Evolutionary conservation across 2,797 vertebrate species (phyloP), one percentile per base, ranked within the genome.

Genomic region (Betta splendens): DNA sequence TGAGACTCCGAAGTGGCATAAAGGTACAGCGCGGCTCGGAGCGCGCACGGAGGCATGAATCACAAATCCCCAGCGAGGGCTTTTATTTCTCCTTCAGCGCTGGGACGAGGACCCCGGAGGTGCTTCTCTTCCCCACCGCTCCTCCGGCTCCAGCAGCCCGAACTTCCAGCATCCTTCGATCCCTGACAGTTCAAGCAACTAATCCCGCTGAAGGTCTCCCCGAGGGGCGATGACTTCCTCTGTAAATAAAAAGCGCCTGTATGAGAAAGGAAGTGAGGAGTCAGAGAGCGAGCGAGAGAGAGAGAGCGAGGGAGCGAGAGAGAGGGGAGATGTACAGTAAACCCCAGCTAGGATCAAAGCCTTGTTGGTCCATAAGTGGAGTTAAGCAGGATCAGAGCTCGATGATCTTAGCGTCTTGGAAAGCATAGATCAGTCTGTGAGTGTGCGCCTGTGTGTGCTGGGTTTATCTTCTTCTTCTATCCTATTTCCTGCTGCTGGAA

Each of bases 61-160:
- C 75, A 80, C 29, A 75, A 71, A 42, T 49, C 32, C 47, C 32
- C n/a, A 47, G 69, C 79, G 73, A 79, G 82, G 75, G 81, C 80
- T 83, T 78, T 76, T 44, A 76, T 77, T 75, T 71, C 63, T 60
- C 66, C 67, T 73, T 80, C 77, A 77, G 53, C 47, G 53, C 50
- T 35, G 61, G 51, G 62, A 72, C 80, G 70, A 72, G 69, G 58
- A 65, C 57, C 76, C 76, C 77, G 60, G 69, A 74, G 72, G 68
- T 74, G 51, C 33, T 68, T 69, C 64, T 53, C 60, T 55, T 46
- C 16, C n/a, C 47, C n/a, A 4, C 55, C 35, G 26, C 32, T 45
- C 11, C 28, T 65, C 39, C 42, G 52, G 35, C 54, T 47, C 6
- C 20, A 59, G 52, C 64, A 68, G 45, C 28, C 0, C 43, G 7